Evolutionary conservation across 2,113 vertebrate genomes (phyloP).

Genomic region (Pygoscelis antarcticus): DNA sequence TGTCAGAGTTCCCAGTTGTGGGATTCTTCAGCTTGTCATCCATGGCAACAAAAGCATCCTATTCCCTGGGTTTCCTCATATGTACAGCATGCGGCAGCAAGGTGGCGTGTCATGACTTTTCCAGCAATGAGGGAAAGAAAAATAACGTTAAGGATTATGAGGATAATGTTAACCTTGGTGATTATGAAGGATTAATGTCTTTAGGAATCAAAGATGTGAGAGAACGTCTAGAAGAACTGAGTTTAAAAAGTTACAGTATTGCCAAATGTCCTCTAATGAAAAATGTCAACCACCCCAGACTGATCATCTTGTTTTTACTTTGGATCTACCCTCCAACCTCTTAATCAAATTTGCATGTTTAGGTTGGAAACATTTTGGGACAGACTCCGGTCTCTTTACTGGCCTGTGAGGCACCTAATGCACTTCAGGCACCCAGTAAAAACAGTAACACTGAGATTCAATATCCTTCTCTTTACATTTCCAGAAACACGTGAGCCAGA

Average conservation of each 20-base stretch:
- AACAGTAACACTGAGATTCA: neutral
- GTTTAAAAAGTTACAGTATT: neutral
- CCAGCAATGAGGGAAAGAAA: neutral
- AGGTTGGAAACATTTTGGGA: conserved; percentile 4
- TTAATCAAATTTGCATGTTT: conserved; percentile 21
- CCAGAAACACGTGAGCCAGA: neutral
- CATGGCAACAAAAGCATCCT: neutral
- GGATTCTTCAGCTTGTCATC: neutral
- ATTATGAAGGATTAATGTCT: neutral
- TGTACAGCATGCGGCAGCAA: neutral
- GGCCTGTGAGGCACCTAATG: neutral
- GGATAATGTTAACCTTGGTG: neutral
- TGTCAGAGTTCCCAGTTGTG: neutral
- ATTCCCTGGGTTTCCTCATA: neutral
- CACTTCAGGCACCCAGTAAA: neutral
- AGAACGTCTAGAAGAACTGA: neutral
- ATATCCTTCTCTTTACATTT: neutral
- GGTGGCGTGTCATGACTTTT: neutral
- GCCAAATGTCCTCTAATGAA: neutral
- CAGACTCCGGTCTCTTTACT: neutral
- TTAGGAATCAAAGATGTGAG: neutral
- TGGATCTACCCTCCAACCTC: neutral
- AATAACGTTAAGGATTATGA: neutral
- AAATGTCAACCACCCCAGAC: neutral
- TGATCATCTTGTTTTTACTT: neutral